phyloP scores from a whole-genome alignment of 2,113 vertebrate species.

The Rhombomys opimus region DNA sequence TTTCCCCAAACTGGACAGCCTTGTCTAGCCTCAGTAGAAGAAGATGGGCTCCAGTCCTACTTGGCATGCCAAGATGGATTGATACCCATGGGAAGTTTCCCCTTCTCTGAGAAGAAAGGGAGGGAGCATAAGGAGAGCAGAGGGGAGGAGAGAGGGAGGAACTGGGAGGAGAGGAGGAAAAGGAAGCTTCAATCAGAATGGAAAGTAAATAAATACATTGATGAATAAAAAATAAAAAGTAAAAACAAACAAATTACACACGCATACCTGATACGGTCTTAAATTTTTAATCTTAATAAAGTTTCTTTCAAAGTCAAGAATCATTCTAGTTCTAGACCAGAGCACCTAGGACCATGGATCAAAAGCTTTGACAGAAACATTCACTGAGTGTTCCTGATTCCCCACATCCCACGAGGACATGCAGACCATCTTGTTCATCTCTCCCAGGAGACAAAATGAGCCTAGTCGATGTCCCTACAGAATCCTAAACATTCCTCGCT shows the following conservation, averaged over 20 bases:
- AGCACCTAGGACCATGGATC: background rate
- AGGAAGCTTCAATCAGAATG: too few species aligned
- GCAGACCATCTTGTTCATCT: background rate
- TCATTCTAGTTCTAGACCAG: background rate
- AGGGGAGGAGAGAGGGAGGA: too few species aligned
- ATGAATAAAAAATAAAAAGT: too few species aligned
- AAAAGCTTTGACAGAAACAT: conserved; percentile 24
- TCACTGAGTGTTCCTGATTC: background rate
- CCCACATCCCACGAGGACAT: background rate
- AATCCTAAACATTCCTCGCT: background rate
- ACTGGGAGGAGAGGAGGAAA: too few species aligned
- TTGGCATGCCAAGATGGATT: too few species aligned
- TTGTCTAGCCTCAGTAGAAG: too few species aligned
- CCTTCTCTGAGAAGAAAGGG: too few species aligned
- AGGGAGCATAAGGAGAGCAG: too few species aligned
- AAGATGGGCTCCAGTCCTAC: too few species aligned
- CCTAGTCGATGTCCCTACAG: background rate
- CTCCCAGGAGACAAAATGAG: background rate
- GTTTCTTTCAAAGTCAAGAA: conserved; percentile 39
- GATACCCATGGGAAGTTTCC: too few species aligned
- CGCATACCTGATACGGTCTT: background rate
- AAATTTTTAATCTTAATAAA: background rate
- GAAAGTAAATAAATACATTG: too few species aligned
- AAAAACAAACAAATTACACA: background rate
- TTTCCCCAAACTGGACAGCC: too few species aligned